These are phyloP conservation scores for Dioctria linearis DNA, from an alignment of 2,888 invertebrate species.

Conservation along the genomic window DNA sequence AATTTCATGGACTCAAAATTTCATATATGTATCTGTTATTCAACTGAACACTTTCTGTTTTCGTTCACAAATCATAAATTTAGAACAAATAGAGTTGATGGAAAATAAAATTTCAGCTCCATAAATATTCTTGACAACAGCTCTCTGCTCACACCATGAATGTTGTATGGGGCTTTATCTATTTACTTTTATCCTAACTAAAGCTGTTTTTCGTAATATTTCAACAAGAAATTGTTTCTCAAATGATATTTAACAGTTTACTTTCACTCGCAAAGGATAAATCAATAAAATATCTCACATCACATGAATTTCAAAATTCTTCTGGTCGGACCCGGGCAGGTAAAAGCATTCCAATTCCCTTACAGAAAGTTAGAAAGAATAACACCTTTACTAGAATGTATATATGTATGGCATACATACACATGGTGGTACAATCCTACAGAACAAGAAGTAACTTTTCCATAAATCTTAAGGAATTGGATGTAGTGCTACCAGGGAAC, in stretches of 20 bases:
- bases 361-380: neutral
- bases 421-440: neutral
- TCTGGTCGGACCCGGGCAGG: neutral
- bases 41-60: no score
- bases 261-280: neutral
- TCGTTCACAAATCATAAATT: no score
- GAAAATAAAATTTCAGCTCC: no score
- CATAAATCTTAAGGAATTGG: conserved; percentile 29
- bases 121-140: no score
- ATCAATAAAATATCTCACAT: neutral
- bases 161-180: no score
- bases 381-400: neutral
- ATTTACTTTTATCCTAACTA: no score
- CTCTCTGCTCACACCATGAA: no score
- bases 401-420: neutral
- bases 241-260: conserved; percentile 12
- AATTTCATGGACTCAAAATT: no score
- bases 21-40: no score
- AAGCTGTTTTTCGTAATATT: neutral
- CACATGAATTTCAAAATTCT: neutral
- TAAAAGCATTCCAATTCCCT: neutral
- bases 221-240: conserved; percentile 12
- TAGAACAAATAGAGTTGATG: no score
- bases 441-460: conserved; percentile 12
- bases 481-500: conserved; percentile 16